A percentile compares a stretch with the other conserved stretches of the same genome.
Evolutionary conservation across 2,888 invertebrate species (phyloP).

Genomic region (Melipona bicolor): DNA sequence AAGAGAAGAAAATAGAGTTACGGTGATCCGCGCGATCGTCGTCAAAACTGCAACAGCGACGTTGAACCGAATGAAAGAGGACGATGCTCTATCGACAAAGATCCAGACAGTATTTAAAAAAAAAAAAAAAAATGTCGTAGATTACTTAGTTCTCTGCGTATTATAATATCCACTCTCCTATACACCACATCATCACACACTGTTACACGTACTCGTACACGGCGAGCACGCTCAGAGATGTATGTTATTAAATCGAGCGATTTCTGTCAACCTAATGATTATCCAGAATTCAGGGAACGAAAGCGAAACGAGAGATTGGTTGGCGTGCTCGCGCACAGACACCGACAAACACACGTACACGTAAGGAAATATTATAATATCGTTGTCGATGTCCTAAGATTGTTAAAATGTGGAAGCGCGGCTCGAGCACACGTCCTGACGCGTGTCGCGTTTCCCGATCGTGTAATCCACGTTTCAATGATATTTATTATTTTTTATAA

Average conservation of each 20-base stretch:
- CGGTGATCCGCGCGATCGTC: constrained; percentile 43
- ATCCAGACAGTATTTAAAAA: constrained; percentile 79
- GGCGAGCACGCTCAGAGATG: background rate
- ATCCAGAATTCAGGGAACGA: background rate
- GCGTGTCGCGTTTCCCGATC: constrained; percentile 35
- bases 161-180: constrained; percentile 38
- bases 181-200: no score
- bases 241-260: background rate
- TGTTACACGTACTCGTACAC: constrained; percentile 31
- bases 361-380: constrained; percentile 51
- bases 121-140: constrained; percentile 61
- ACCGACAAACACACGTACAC: constrained; percentile 7
- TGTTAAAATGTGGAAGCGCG: constrained; percentile 56
- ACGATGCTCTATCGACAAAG: constrained; percentile 54
- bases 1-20: constrained; percentile 6
- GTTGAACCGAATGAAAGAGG: constrained; percentile 33
- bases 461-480: constrained; percentile 67
- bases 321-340: constrained; percentile 10
- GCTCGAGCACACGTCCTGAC: background rate
- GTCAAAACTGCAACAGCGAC: constrained; percentile 38
- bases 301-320: background rate
- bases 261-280: background rate
- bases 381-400: constrained; percentile 70
- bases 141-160: constrained; percentile 60
- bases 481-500: constrained; percentile 69